These are phyloP conservation scores for Seriola aureovittata DNA, from an alignment of 2,113 vertebrate genomes.

Conservation along the genomic window DNA sequence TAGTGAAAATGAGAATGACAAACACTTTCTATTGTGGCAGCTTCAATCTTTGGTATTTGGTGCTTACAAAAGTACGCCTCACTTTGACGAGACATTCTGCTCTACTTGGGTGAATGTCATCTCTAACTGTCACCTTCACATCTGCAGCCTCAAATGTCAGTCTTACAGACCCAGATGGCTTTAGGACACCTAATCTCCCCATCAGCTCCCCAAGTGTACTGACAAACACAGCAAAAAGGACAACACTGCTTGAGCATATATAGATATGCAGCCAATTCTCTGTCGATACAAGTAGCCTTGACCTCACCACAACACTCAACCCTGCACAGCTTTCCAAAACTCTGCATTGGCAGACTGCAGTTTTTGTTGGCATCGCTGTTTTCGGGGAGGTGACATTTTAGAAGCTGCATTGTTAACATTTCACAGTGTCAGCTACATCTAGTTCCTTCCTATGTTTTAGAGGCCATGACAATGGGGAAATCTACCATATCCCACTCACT, in stretches of 20 bases:
- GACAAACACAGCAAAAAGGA: conserved; percentile 44
- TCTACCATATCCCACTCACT: conserved; percentile 37
- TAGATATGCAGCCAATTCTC: conserved; percentile 38
- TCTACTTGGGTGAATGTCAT: not conserved
- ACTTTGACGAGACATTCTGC: not conserved
- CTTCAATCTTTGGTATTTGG: not conserved
- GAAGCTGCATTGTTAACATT: conserved; percentile 14
- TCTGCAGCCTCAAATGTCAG: conserved; percentile 24
- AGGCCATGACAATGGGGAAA: conserved; percentile 37
- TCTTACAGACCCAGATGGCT: conserved; percentile 67
- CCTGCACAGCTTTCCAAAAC: conserved; percentile 20
- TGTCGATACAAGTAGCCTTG: conserved; percentile 46
- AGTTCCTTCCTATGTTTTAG: conserved; percentile 41
- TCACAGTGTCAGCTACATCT: conserved; percentile 20
- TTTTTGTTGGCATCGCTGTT: not conserved
- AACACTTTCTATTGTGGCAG: not conserved
- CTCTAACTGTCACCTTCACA: conserved; percentile 19
- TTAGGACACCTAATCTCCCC: conserved; percentile 55
- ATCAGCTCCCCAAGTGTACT: conserved; percentile 26
- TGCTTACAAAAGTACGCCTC: not conserved
- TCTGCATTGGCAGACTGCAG: not conserved
- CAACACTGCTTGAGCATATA: conserved; percentile 39
- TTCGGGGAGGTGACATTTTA: conserved; percentile 22
- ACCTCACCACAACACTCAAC: conserved; percentile 37
- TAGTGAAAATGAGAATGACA: not conserved